Evolutionary conservation across 2,797 vertebrate genomes (phyloP).

Genomic region (Gorsachius magnificus): DNA sequence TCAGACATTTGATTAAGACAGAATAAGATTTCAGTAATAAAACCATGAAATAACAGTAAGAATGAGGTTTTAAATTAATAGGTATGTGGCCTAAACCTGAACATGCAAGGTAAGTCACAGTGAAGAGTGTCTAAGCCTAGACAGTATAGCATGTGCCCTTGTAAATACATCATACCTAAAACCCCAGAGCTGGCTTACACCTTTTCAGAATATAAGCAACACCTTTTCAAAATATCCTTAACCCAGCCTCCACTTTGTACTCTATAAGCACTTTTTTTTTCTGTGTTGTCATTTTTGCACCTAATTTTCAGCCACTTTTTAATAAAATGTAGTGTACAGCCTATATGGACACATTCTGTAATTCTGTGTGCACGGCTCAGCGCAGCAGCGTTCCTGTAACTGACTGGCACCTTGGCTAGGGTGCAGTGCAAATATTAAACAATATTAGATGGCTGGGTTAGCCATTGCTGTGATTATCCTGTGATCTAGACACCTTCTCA

Average conservation of each 20-base stretch:
- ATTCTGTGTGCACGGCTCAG: neutral
- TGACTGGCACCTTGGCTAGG: neutral
- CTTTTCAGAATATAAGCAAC: neutral
- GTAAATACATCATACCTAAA: neutral
- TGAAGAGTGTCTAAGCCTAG: neutral
- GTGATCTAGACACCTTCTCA: neutral
- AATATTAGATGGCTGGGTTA: neutral
- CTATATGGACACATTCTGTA: neutral
- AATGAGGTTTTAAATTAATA: neutral
- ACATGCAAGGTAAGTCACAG: neutral
- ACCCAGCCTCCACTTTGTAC: neutral
- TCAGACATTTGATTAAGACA: neutral
- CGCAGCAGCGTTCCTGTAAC: neutral
- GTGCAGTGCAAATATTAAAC: neutral
- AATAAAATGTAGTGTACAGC: neutral
- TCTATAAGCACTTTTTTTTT: neutral
- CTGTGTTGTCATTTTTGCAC: neutral
- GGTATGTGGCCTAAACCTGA: neutral
- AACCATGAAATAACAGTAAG: neutral
- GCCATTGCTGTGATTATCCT: neutral
- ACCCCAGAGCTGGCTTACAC: neutral
- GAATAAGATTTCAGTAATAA: neutral
- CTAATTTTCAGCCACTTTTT: neutral
- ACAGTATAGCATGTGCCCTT: neutral
- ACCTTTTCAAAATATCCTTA: neutral